Percentiles rank a stretch among this genome's conserved stretches.
These are phyloP conservation scores for Bufotes viridis DNA, from an alignment of 2,797 vertebrate species.

Conservation along the genomic window DNA sequence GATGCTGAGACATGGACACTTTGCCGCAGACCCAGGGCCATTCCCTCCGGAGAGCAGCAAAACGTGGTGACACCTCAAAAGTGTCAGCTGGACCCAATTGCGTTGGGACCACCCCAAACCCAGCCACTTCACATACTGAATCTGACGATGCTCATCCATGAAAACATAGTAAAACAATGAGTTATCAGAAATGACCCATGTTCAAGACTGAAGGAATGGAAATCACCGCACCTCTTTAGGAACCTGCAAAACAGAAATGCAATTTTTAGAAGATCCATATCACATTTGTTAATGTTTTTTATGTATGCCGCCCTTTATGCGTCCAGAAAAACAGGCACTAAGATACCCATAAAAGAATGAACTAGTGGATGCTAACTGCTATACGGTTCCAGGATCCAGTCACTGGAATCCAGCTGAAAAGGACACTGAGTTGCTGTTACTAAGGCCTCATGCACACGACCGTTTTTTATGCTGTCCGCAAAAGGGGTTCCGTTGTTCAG, in stretches of 20 bases:
- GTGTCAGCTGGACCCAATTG: no score
- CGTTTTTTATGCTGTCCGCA: no score
- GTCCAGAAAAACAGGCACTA: not conserved
- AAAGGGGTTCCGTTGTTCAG: no score
- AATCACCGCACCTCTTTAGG: constrained; percentile 69
- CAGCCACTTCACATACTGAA: no score
- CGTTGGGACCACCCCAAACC: no score
- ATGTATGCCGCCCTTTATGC: no score
- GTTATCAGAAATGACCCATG: constrained; percentile 10
- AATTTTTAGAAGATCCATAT: not conserved
- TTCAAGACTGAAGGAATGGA: not conserved
- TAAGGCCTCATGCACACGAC: no score
- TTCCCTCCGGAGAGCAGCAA: no score
- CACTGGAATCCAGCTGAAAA: not conserved
- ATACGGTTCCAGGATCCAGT: not conserved
- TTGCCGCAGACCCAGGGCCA: no score
- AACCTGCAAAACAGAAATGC: constrained; percentile 63
- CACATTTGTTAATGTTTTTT: not conserved
- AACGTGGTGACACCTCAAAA: no score
- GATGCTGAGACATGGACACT: no score
- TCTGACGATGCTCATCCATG: not conserved
- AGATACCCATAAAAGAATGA: not conserved
- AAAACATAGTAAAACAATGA: not conserved
- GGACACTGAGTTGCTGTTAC: not conserved
- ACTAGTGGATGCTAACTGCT: not conserved